Evolutionary conservation across 2,888 invertebrate species (phyloP), one percentile per base, ranked within the genome.

Genomic region (Eucera pruinosa): DNA sequence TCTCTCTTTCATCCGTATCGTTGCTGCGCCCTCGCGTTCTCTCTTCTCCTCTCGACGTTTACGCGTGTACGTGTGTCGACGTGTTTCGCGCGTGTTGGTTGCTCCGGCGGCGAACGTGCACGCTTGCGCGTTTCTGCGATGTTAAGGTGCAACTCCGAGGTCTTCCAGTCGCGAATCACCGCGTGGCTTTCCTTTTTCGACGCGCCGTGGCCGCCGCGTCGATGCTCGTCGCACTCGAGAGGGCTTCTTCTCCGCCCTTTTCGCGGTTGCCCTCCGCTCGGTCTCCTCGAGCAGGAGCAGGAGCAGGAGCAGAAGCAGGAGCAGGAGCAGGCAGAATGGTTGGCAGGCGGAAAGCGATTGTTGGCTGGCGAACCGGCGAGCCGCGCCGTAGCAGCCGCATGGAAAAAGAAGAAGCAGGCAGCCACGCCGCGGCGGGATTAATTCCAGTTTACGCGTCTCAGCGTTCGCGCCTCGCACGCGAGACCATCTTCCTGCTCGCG

Each of bases 141-240:
- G 64, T 70, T 70, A 77, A 80, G 77, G 77, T 78, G 81, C 80
- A 86, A 84, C 83, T 72, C 76, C 83, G 85, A 87, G 85, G 85
- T 84, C 87, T 86, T 85, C 85, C 84, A 87, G 81, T 87, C 85
- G 81, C 82, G 81, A 65, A 69, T 68, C 82, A 71, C 18, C 83
- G n/a, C n/a, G 74, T 81, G 68, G 81, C 79, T 80, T 87, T 85
- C 85, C 82, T 86, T 87, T 87, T 87, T 84, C 82, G 70, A 80
- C 64, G 70, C 61, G 66, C 73, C 52, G 36, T 62, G 11, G 43
- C 64, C n/a, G n/a, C 23, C 50, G 36, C 61, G 48, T 52, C 55
- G 45, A 41, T 25, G 57, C 61, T 75, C 58, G 65, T 65, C 70
- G 64, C 43, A 45, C 62, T 27, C 61, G 69, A 71, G 78, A 47